Conservation (phyloP, 2,888 invertebrate species). For the Pristionchus fissidentatus region DNA sequence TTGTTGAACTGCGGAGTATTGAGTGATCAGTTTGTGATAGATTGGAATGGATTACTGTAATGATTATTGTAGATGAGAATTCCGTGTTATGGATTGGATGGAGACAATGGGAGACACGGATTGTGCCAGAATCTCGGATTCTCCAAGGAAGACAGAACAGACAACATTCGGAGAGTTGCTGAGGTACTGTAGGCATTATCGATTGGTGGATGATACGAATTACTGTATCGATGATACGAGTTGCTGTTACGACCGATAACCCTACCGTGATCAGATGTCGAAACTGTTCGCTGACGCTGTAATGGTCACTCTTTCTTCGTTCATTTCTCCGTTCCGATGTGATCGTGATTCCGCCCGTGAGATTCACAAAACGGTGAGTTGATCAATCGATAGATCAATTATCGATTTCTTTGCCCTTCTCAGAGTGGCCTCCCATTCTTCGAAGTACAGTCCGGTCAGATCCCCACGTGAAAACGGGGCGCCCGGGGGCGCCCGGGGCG, state of each 20-base stretch:
- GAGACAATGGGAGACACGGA: conserved; percentile 96
- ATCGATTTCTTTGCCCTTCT: not conserved
- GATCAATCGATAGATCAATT: not conserved
- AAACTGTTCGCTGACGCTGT: conserved; percentile 98
- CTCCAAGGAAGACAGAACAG: conserved; percentile 91
- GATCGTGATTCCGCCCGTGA: conserved; percentile 91
- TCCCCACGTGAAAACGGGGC: no score
- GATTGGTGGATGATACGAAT: not conserved
- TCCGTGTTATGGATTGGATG: conserved; percentile 95
- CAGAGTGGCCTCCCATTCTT: conserved; percentile 89
- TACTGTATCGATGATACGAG: not conserved
- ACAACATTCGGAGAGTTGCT: conserved; percentile 88
- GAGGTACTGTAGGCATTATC: conserved; percentile 44
- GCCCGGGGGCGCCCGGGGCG: no score
- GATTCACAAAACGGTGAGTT: conserved; percentile 83
- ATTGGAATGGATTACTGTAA: not conserved
- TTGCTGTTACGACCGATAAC: not conserved
- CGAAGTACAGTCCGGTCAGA: no score
- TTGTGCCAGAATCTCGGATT: conserved; percentile 93
- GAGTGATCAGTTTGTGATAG: not conserved
- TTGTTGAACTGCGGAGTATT: not conserved
- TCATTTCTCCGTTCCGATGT: conserved; percentile 92
- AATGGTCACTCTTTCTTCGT: conserved; percentile 93
- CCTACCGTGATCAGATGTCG: conserved; percentile 83
- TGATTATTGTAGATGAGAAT: conserved; percentile 83